Percentiles rank a stretch among this genome's conserved stretches.
These are phyloP conservation scores for Chelonus insularis DNA, from an alignment of 1,140 invertebrate species.

Conservation along the genomic window DNA sequence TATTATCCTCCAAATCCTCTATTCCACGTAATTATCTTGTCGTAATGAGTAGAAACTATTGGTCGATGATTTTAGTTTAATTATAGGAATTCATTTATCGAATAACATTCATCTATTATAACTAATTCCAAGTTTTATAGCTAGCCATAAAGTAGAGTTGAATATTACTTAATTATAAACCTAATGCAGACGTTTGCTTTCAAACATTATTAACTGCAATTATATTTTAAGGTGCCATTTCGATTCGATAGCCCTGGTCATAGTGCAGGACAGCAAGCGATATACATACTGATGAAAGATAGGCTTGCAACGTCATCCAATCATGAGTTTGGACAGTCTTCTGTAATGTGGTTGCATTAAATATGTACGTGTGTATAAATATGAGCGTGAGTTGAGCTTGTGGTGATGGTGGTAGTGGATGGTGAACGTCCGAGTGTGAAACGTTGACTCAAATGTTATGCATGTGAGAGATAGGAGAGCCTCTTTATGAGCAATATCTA, in stretches of 20 bases:
- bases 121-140: too few relatives aligned
- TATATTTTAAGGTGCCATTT: slow-evolving; percentile 22
- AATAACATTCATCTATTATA: too few relatives aligned
- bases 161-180: background rate
- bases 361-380: background rate
- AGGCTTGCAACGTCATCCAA: background rate
- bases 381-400: background rate
- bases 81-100: too few relatives aligned
- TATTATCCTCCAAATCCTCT: too few relatives aligned
- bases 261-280: slow-evolving; percentile 4
- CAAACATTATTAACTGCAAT: background rate
- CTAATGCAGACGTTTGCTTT: background rate
- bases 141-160: background rate
- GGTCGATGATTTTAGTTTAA: too few relatives aligned
- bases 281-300: background rate
- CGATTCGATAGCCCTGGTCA: slow-evolving; percentile 18
- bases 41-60: too few relatives aligned
- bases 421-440: background rate
- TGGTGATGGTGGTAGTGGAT: slow-evolving; percentile 2
- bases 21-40: too few relatives aligned
- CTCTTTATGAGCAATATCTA: slow-evolving; percentile 61
- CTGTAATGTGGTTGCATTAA: background rate
- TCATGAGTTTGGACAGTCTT: background rate
- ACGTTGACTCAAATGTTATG: slow-evolving; percentile 28
- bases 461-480: slow-evolving; percentile 47